Evolutionary conservation across 2,797 vertebrate genomes (phyloP), one percentile per base, ranked within the genome.

Genomic region (Morus bassanus): DNA sequence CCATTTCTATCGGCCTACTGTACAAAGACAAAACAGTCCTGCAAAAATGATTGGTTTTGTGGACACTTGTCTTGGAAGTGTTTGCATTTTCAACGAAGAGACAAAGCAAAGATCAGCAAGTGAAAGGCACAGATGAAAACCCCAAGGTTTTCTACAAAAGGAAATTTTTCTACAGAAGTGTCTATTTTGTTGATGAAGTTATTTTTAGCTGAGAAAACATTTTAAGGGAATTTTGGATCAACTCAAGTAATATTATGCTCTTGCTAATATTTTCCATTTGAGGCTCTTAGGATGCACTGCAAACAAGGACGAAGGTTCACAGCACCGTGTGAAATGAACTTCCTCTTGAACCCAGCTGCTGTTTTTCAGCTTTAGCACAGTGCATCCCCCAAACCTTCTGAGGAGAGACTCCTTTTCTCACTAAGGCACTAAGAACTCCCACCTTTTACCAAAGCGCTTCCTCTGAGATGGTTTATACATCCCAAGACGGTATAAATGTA

Each of bases 181-280:
- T 46, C 74, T 94, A 1, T 93, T 88, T 93, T 96, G 76, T 84
- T 70, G 91, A 24, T 35, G 46, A 35, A 73, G 86, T 63, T 94
- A 96, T 96, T 94, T 92, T 96, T 94, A 96, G 82, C 87, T 89
- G 84, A 93, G 76, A 94, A 95, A 97, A 96, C 87, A 91, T 74
- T 87, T 91, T 77, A 37, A 81, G 95, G 94, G 95, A 54, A 75
- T 93, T 93, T 93, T 93, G 95, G 91, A 95, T 90, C 85, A 27
- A 33, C 50, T 84, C 17, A 19, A 88, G 94, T 41, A 65, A 19
- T 72, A 59, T 41, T 93, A 53, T 28, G 90, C 92, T 85, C 28
- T 53, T 80, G 91, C 80, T 94, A 67, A 93, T 95, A 85, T 95
- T 96, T 95, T 93, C 91, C 83, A 54, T 88, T 82, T 7, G 88